Evolutionary conservation across 37 sponge, comb jelly and placozoan genomes (phyloP).

Genomic region (Beroe ovata): DNA sequence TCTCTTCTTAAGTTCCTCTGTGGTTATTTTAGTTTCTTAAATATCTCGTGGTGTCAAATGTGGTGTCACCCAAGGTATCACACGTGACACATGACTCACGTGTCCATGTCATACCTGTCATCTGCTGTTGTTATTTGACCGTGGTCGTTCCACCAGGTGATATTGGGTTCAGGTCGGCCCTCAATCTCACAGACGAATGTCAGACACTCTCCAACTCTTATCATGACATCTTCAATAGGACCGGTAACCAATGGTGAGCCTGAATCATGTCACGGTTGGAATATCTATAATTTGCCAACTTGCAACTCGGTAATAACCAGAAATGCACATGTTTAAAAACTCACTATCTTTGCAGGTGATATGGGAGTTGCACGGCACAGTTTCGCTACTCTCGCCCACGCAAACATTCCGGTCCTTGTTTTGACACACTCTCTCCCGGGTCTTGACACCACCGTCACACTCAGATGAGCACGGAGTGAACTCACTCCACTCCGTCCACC

Average conservation of each 20-base stretch:
- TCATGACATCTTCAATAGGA: constrained; percentile 14
- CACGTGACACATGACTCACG: no score
- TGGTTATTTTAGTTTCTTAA: no score
- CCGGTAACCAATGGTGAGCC: background rate
- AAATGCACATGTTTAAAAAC: no score
- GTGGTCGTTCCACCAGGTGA: constrained; percentile 41
- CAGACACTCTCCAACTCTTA: constrained; percentile 4
- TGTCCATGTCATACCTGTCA: no score
- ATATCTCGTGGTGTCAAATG: no score
- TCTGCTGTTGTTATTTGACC: background rate
- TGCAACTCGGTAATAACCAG: no score
- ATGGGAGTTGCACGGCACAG: constrained; percentile 66
- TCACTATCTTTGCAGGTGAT: constrained; percentile 74
- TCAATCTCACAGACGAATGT: constrained; percentile 17
- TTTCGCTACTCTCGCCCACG: constrained; percentile 5
- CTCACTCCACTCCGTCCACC: constrained; percentile 69
- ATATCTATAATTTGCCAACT: no score
- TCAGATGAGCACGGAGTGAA: constrained; percentile 67
- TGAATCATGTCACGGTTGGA: no score
- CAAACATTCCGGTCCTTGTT: constrained; percentile 57
- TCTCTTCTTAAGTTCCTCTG: no score
- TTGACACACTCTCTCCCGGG: constrained; percentile 57
- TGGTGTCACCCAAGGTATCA: no score
- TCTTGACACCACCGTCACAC: constrained; percentile 70
- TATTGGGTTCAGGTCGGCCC: background rate